Evolutionary conservation across 2,113 vertebrate genomes (phyloP), one percentile per base, ranked within the genome.

Genomic region (Xenopus borealis): DNA sequence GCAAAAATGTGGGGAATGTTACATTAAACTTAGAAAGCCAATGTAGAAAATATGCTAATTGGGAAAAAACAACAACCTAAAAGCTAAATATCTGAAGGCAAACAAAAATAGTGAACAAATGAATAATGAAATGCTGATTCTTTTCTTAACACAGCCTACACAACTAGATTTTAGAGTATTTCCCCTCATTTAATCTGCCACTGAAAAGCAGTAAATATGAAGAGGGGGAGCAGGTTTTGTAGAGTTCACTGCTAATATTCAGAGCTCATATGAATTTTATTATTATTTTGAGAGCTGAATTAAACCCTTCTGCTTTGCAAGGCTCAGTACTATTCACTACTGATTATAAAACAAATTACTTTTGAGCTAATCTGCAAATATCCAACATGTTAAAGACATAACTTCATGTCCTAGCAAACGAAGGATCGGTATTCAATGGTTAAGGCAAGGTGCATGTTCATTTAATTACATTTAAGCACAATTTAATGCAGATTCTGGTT

Each of bases 51-150:
- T 65, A 65, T 67, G 64, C 62, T 62, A 75, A 68, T 75, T 75
- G 65, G 65, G 52, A 75, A 23, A 75, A 68, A 75, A 69, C 62
- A 45, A 61, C 72, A 50, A 55, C 72, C 50, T 75, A 19, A 55
- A 62, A 68, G 65, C 57, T 52, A 74, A 74, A 23, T 47, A 30
- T 52, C 53, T 68, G 72, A 68, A 75, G 66, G 57, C 55, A 57
- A 73, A 69, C 65, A 69, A 62, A 75, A 75, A 75, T 69, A 69
- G 66, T 53, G n/a, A 75, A 75, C 65, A 75, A 75, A 62, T 44
- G 66, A 68, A 75, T 75, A 75, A 75, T 75, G 44, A 75, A 40
- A 68, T 18, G 59, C 40, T 58, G 19, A 18, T 53, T 67, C 19
- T 67, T 66, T 73, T 68, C 55, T 62, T 75, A 64, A 75, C 64